A percentile compares a stretch with the other conserved stretches of the same genome.
Evolutionary conservation across 2,797 vertebrate species (phyloP).

Genomic region (Echiichthys vipera): DNA sequence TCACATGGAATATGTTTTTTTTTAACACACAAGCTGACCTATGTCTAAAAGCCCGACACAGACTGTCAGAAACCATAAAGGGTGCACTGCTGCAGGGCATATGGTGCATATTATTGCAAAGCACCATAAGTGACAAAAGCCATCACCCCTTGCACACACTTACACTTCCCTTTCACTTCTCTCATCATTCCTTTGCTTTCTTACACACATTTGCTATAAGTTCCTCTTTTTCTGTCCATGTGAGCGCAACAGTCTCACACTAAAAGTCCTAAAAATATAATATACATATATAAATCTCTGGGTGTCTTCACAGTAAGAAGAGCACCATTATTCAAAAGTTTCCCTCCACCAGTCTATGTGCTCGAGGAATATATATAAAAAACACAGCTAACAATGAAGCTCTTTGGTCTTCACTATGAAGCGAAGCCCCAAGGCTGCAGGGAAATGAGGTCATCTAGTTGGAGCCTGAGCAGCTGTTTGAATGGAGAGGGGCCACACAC

Average conservation of each 20-base stretch:
- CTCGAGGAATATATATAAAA: constrained; percentile 21
- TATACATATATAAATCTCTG: neutral
- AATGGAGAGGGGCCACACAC: constrained; percentile 49
- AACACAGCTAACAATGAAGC: constrained; percentile 54
- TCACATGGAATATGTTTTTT: neutral
- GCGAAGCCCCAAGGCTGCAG: constrained; percentile 53
- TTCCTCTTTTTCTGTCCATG: neutral
- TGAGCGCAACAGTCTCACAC: neutral
- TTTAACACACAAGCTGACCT: constrained; percentile 12
- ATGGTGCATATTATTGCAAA: constrained; percentile 30
- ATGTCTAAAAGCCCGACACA: constrained; percentile 20
- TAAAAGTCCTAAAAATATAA: neutral
- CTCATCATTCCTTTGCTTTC: neutral
- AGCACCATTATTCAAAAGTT: constrained; percentile 26
- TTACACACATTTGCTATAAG: neutral
- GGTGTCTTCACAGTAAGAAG: neutral
- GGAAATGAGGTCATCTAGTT: constrained; percentile 70
- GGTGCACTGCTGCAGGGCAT: constrained; percentile 36
- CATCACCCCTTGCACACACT: neutral
- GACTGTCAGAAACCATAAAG: constrained; percentile 26
- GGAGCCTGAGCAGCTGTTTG: constrained; percentile 58
- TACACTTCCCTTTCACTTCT: neutral
- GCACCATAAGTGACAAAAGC: constrained; percentile 49
- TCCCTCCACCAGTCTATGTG: constrained; percentile 13
- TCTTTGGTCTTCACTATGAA: constrained; percentile 57